Percentiles rank a stretch among this genome's conserved stretches.
Evolutionary conservation across 2,113 vertebrate species (phyloP).

Genomic region (Dicerorhinus sumatrensis): DNA sequence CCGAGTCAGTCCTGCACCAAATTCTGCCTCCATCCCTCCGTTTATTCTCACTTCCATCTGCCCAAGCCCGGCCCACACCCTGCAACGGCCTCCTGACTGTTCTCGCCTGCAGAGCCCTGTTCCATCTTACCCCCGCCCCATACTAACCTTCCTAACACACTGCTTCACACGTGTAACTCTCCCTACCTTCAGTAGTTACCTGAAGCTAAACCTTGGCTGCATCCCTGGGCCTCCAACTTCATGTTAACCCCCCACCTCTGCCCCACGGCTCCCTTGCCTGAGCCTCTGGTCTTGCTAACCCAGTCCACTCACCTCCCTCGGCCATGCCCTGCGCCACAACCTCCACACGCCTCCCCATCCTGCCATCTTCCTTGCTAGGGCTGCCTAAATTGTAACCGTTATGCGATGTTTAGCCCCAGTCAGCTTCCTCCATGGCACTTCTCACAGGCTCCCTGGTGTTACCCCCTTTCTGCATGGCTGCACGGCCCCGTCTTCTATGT

Average conservation of each 20-base stretch:
- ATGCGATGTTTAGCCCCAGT: fast-evolving
- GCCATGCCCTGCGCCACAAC: background rate
- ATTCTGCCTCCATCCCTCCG: background rate
- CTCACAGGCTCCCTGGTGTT: fast-evolving
- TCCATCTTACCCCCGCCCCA: background rate
- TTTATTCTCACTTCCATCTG: background rate
- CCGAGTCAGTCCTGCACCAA: background rate
- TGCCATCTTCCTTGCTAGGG: background rate
- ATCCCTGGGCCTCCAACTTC: background rate
- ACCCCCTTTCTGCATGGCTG: background rate
- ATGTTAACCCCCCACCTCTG: background rate
- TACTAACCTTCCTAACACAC: background rate
- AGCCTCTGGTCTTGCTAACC: background rate
- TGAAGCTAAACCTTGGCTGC: background rate
- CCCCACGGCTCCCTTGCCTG: background rate
- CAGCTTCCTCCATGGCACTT: fast-evolving
- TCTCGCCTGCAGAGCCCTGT: background rate
- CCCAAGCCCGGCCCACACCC: background rate
- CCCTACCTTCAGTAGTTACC: background rate
- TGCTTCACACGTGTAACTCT: background rate
- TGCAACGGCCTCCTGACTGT: too few species aligned
- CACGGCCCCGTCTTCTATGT: background rate
- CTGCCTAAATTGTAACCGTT: background rate
- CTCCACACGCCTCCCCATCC: fast-evolving
- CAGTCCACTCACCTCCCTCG: background rate